These are phyloP conservation scores for Origma solitaria DNA, from an alignment of 2,113 vertebrate genomes.

Conservation along the genomic window DNA sequence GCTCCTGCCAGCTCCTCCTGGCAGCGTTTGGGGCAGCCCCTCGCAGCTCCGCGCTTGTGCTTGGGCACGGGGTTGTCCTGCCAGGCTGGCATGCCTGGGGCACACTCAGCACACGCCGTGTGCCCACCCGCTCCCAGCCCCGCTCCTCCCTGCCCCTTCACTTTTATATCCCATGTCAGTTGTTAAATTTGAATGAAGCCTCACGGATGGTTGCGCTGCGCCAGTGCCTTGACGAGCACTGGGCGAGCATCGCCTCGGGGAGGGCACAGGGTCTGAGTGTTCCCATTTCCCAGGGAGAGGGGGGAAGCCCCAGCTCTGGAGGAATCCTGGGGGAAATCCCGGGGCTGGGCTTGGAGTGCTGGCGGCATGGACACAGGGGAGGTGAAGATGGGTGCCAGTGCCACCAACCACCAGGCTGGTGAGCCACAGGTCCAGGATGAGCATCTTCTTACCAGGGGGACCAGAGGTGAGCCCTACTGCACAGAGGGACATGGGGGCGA, in stretches of 20 bases:
- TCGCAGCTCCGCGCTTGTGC: rapidly evolving
- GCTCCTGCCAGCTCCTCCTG: background rate
- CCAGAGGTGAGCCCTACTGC: background rate
- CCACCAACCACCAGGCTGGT: background rate
- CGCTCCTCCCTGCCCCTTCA: background rate
- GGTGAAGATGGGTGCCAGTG: background rate
- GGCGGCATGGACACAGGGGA: rapidly evolving
- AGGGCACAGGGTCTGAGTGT: background rate
- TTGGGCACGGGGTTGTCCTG: rapidly evolving
- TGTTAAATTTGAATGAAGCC: conserved; percentile 51
- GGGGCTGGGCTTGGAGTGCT: background rate
- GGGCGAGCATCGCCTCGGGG: background rate
- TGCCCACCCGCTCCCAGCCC: background rate
- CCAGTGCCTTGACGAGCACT: background rate
- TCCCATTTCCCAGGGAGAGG: background rate
- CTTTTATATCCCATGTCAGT: background rate
- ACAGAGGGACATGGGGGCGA: rapidly evolving
- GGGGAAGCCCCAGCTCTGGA: background rate
- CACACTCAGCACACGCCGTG: rapidly evolving
- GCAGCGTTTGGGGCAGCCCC: rapidly evolving
- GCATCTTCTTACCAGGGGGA: background rate
- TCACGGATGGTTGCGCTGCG: background rate
- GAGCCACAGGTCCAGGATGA: background rate
- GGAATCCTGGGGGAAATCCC: background rate
- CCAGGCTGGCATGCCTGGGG: background rate